Evolutionary conservation across 2,888 invertebrate species (phyloP), one percentile per base, ranked within the genome.

Genomic region (Hofmannophila pseudospretella): DNA sequence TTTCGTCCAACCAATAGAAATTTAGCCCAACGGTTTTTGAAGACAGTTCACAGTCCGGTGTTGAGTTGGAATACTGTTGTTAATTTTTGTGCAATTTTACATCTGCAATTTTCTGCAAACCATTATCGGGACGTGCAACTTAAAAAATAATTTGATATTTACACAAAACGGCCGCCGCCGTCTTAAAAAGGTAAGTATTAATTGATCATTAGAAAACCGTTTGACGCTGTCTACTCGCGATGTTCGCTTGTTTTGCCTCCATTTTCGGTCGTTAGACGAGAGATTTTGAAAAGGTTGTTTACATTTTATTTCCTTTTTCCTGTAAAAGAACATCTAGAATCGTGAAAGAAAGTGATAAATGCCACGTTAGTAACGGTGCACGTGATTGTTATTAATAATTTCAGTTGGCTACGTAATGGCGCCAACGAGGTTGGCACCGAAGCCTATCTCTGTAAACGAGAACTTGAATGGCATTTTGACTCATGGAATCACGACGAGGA

Each of bases 401-500:
- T 73, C 67, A 73, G 71, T 66, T 56, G 42, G 45, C 50, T 49
- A 45, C 67, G 13, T 53, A 74, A 92, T 92, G 92, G 91, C 91
- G 72, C 91, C 92, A 67, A 86, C 89, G 39, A 88, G 89, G 79
- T 74, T 88, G 78, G 71, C 88, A 61, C 86, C 84, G 49, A 81
- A 82, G 56, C 77, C 88, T 40, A 80, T 86, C 65, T 74, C 75
- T 64, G 27, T 10, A 56, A 82, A 76, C 51, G 82, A 82, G 53
- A 88, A 79, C 69, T 50, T 74, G 44, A 77, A 79, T 50, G 82
- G 81, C 47, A 67, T 87, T 32, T 54, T 85, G 44, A 77, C 73
- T 49, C 86, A 88, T 60, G 82, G 90, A 16, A 87, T 90, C 34
- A 88, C 88, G 55, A 90, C 91, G 43, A 88, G 92, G 67, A 91